Evolutionary conservation across 2,797 vertebrate species (phyloP).

Genomic region (Gila robusta): DNA sequence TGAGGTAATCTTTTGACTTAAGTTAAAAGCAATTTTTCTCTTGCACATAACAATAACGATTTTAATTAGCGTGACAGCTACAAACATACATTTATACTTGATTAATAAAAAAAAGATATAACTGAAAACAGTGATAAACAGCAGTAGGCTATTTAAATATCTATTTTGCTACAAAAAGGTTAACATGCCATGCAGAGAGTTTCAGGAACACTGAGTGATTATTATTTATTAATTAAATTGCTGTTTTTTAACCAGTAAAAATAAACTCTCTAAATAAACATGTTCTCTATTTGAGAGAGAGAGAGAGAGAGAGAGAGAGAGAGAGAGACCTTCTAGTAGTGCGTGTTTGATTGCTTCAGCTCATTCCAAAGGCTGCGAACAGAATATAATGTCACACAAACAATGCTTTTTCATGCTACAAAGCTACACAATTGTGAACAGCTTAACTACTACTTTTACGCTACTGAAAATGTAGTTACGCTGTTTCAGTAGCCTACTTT

Average conservation of each 20-base stretch:
- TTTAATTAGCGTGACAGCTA: neutral
- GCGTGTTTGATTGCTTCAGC: neutral
- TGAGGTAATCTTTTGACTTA: neutral
- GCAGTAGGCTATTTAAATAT: neutral
- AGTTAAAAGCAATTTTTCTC: neutral
- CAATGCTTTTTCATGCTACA: neutral
- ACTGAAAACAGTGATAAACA: neutral
- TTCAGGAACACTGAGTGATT: neutral
- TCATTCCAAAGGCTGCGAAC: neutral
- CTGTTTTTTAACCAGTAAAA: neutral
- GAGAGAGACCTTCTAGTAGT: neutral
- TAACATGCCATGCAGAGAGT: neutral
- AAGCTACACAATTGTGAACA: neutral
- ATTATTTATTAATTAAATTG: neutral
- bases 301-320: neutral
- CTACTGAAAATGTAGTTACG: neutral
- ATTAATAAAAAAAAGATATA: neutral
- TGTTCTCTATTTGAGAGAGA: neutral
- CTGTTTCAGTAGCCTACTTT: neutral
- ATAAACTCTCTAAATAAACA: neutral
- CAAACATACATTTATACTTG: neutral
- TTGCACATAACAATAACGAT: neutral
- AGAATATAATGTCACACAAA: neutral
- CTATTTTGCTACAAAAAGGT: neutral
- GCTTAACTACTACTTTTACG: neutral